Evolutionary conservation across 1,140 invertebrate species (phyloP).

Genomic region (Antheraea pernyi): DNA sequence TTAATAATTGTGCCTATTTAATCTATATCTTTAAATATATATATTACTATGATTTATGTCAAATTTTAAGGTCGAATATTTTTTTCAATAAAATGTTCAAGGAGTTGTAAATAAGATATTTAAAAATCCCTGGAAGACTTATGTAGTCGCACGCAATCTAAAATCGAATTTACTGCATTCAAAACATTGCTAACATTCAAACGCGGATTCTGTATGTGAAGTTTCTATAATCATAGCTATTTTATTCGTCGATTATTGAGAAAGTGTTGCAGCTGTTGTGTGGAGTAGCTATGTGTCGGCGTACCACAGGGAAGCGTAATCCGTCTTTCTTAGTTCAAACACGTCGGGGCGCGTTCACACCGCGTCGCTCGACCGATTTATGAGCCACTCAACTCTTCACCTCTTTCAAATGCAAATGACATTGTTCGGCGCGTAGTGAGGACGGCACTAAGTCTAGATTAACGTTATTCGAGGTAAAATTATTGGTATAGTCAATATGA

Average conservation of each 20-base stretch:
- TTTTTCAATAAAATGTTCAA: too few relatives aligned
- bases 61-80: too few relatives aligned
- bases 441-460: constrained; percentile 2
- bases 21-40: too few relatives aligned
- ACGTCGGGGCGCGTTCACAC: constrained; percentile 12
- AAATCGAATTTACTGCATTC: too few relatives aligned
- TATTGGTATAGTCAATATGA: not conserved
- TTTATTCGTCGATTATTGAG: not conserved
- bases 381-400: constrained; percentile 10
- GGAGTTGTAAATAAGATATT: too few relatives aligned
- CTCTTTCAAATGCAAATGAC: constrained; percentile 11
- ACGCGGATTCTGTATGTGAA: too few relatives aligned
- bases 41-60: too few relatives aligned
- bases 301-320: constrained; percentile 3
- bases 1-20: too few relatives aligned
- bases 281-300: not conserved
- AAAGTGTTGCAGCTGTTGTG: not conserved
- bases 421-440: constrained; percentile 13
- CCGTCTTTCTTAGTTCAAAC: constrained; percentile 10
- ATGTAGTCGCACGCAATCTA: too few relatives aligned
- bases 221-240: too few relatives aligned
- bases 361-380: constrained; percentile 8
- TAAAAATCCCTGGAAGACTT: too few relatives aligned
- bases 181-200: too few relatives aligned
- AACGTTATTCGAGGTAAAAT: not conserved